These are phyloP conservation scores for Anguilla pacifica DNA, from an alignment of 2,797 vertebrate species.

Conservation along the genomic window DNA sequence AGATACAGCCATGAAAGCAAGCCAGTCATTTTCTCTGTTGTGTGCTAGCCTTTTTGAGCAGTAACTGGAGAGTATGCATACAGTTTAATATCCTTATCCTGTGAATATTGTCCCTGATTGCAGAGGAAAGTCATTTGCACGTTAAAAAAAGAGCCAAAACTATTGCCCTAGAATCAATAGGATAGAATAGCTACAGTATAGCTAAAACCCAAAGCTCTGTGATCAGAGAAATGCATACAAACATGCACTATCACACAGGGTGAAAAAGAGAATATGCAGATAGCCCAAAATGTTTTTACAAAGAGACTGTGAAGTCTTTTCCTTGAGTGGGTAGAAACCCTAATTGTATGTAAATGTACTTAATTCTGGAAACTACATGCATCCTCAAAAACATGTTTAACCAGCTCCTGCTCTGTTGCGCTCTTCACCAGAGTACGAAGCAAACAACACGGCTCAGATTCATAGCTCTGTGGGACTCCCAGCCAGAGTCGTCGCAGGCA, in stretches of 20 bases:
- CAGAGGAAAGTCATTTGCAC: not conserved
- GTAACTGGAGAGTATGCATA: not conserved
- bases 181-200: not conserved
- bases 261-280: not conserved
- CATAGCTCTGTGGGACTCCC: not conserved
- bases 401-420: not conserved
- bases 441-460: not conserved
- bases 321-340: not conserved
- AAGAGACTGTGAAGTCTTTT: not conserved
- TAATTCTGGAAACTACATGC: no score
- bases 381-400: no score
- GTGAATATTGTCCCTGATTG: not conserved
- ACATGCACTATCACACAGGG: not conserved
- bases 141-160: not conserved
- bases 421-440: not conserved
- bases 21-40: not conserved
- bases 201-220: not conserved
- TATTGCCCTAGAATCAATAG: not conserved
- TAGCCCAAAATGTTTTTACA: not conserved
- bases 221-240: not conserved
- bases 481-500: not conserved
- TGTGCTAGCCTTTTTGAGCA: no score
- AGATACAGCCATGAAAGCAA: not conserved
- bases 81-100: not conserved
- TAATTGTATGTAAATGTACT: no score